A percentile compares a stretch with the other conserved stretches of the same genome.
phyloP scores from a whole-genome alignment of 2,888 invertebrate species.

The Chromoteleia sp. region DNA sequence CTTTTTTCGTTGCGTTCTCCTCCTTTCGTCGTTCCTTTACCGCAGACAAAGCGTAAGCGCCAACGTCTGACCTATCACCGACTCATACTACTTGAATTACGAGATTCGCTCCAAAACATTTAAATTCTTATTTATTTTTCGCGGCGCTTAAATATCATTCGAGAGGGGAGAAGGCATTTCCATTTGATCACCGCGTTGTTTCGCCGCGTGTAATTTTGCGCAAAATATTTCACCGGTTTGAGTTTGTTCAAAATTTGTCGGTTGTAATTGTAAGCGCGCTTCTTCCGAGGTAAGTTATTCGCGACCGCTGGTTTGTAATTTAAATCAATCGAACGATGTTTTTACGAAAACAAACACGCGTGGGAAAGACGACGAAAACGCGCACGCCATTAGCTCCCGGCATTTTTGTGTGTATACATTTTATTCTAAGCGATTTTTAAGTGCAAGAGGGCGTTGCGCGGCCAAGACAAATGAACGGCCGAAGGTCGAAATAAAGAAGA shows the following conservation, averaged over 20 bases:
- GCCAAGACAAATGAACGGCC: conserved; percentile 52
- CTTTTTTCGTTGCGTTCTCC: conserved; percentile 15
- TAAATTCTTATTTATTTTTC: conserved; percentile 51
- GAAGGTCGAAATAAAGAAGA: conserved; percentile 49
- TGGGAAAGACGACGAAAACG: conserved; percentile 11
- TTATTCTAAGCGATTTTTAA: conserved; percentile 67
- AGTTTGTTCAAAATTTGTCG: conserved; percentile 23
- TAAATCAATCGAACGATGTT: conserved; percentile 34
- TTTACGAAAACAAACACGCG: too few species aligned
- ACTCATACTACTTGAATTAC: conserved; percentile 40
- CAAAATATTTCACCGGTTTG: conserved; percentile 37
- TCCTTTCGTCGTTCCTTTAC: not conserved
- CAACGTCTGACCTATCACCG: conserved; percentile 39
- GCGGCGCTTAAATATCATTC: conserved; percentile 48
- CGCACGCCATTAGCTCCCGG: conserved; percentile 19
- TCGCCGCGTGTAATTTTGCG: conserved; percentile 14
- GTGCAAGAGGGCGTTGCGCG: conserved; percentile 48
- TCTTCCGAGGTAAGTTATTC: conserved; percentile 10
- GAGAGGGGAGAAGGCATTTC: conserved; percentile 13
- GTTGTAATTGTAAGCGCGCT: conserved; percentile 7
- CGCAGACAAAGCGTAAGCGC: conserved; percentile 6
- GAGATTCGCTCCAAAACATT: conserved; percentile 15
- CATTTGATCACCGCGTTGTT: conserved; percentile 31
- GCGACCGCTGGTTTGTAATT: conserved; percentile 9
- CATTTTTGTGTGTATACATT: conserved; percentile 46